Base-by-base conservation (phyloP, 2,113 vertebrate genomes). In the Arvicanthis niloticus region DNA sequence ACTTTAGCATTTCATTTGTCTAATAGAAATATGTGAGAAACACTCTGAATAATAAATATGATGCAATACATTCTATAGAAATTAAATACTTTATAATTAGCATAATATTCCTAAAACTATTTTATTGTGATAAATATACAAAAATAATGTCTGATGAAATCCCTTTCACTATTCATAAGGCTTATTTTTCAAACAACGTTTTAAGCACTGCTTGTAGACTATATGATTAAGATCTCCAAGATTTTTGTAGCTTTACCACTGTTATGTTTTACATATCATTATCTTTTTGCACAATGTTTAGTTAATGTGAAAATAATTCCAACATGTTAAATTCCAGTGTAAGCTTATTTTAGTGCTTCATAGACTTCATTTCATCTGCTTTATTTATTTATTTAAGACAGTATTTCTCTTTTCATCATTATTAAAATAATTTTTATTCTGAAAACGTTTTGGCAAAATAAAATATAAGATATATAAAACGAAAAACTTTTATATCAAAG, bases 301-400 rank as follows among this genome's bases (percentile, higher is more conserved):
- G 7, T 87, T 67, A 93, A 92, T 86, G 78, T 48, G 78, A 13
- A 96, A 96, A 88, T 65, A 91, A 82, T 80, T 91, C 1, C n/a
- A 80, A 58, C 84, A 12, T 89, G 5, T 89, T 21, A 62, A 68
- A 73, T 7, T n/a, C 75, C 40, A 76, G 0, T 48, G 0, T 45
- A 68, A 75, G 51, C 1, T 48, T 58, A 72, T 31, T 1, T 81
- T 26, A 67, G 13, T 67, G 37, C 5, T 53, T 84, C 56, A 75
- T 81, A 80, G 76, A 67, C 75, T 2, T 13, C 1, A 80, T 53
- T 78, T 5, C 2, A 9, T 51, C 19, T 53, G 31, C 10, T 8
- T 51, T 48, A 51, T 78, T 17, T 51, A 31, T 16, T 77, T 72
- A 19, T 75, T 75, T 40, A 24, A 51, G 76, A 31, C 15, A 77